Conservation (phyloP, 2,113 vertebrate genomes). For the Oenanthe oenanthe region DNA sequence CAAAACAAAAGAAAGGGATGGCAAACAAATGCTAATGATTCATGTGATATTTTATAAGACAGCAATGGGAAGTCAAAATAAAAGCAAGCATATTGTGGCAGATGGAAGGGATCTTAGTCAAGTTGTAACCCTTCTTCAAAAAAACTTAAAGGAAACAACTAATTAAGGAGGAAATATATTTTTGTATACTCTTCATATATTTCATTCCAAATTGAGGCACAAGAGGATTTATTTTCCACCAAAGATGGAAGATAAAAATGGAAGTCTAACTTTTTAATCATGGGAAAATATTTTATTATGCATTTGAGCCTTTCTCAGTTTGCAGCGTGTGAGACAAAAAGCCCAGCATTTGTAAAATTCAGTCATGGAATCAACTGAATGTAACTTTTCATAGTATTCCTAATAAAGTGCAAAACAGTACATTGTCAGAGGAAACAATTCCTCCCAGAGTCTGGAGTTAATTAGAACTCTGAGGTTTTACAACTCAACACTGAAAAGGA, state of each 20-base stretch:
- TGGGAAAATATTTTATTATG: neutral
- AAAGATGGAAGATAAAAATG: neutral
- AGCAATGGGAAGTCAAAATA: conserved; percentile 78
- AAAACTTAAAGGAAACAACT: conserved; percentile 73
- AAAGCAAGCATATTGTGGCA: conserved; percentile 78
- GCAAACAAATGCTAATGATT: conserved; percentile 77
- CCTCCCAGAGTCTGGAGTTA: neutral
- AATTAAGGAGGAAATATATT: conserved; percentile 75
- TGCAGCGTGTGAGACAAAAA: neutral
- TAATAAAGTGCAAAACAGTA: neutral
- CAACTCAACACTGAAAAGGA: neutral
- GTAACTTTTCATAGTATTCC: neutral
- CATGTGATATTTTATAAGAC: conserved; percentile 77
- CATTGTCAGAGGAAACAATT: neutral
- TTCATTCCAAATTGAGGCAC: conserved; percentile 51
- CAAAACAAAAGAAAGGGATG: conserved; percentile 70
- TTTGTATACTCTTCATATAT: conserved; percentile 55
- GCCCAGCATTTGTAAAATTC: conserved; percentile 20
- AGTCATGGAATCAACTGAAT: conserved; percentile 1
- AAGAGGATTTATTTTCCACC: conserved; percentile 34
- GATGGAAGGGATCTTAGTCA: conserved; percentile 76
- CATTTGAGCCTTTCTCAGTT: neutral
- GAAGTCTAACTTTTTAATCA: neutral
- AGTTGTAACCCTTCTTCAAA: conserved; percentile 67
- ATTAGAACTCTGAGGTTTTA: neutral